Evolutionary conservation across 2,888 invertebrate species (phyloP), one percentile per base, ranked within the genome.

Genomic region (Ectropis crepuscularia): DNA sequence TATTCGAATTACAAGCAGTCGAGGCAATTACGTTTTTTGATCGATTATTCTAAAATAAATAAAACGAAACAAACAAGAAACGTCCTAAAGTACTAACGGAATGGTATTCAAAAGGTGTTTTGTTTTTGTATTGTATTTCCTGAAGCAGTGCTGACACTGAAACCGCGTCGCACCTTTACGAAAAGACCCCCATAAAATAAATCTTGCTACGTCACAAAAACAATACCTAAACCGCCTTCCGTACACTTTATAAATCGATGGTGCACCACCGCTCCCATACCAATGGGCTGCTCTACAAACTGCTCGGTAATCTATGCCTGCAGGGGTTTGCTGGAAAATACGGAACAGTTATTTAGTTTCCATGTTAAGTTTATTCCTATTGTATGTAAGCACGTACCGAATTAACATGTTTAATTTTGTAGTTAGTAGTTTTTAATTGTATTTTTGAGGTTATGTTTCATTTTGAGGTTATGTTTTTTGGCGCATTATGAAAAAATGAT

Each of bases 231-330:
- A 64, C 68, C 61, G 50, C 43, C 53, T 39, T 53, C 41, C 58
- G 49, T 66, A 73, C 68, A 67, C 72, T 75, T 76, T 79, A 80
- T 80, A 83, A 80, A 83, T 83, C 76, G 82, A 76, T 74, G 74
- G 63, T 41, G 65, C 62, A 62, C 61, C 72, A 65, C 70, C 60
- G 60, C 72, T 68, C 70, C 76, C 81, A 82, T 85, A 86, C 82
- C 80, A 84, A 86, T 81, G 76, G 66, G 61, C 53, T 61, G 45
- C 58, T 53, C 6, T 53, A 48, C 57, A 16, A 42, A 53, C 63
- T 63, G 54, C 45, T 45, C 16, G 37, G 39, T 63, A 63, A 58
- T 63, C 58, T 63, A 63, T 50, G 63, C 43, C 53, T 57, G 7
- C 38, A 62, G 57, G 57, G 53, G 58, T 39, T 63, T 45, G 11